Conservation (phyloP, 2,888 invertebrate species). For the Mythimna pallens region DNA sequence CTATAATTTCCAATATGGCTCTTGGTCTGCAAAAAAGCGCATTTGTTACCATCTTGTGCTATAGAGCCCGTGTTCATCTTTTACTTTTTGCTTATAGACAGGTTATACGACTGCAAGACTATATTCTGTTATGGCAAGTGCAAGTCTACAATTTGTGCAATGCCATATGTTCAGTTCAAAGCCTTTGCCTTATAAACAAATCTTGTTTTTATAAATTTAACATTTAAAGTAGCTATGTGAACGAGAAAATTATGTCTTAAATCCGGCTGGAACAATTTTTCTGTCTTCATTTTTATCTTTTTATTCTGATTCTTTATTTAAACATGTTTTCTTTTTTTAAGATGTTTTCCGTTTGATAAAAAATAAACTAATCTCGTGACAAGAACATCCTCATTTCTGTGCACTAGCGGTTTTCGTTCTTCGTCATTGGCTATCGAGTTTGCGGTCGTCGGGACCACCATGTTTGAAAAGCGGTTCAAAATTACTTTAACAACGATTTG, state of each 20-base stretch:
- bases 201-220: conserved; percentile 54
- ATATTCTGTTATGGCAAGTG: conserved; percentile 53
- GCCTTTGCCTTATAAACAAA: conserved; percentile 57
- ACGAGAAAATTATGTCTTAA: conserved; percentile 6
- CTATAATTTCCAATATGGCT: conserved; percentile 55
- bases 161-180: conserved; percentile 38
- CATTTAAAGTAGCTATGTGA: conserved; percentile 36
- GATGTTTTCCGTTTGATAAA: conserved; percentile 36
- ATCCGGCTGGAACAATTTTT: conserved; percentile 21
- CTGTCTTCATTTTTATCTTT: conserved; percentile 4
- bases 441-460: conserved; percentile 73
- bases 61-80: conserved; percentile 31
- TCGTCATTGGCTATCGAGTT: conserved; percentile 74
- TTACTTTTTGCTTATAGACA: conserved; percentile 56
- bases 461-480: conserved; percentile 70
- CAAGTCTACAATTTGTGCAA: conserved; percentile 50
- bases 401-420: conserved; percentile 73
- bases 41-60: conserved; percentile 46
- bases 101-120: conserved; percentile 54
- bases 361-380: conserved; percentile 34
- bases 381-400: conserved; percentile 54
- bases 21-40: conserved; percentile 42
- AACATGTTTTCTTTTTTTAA: conserved; percentile 23
- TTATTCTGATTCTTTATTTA: conserved; percentile 24
- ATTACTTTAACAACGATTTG: conserved; percentile 67